Evolutionary conservation across 92 coral and sea anemone species (phyloP).

Genomic region (Epizoanthus rinbou): DNA sequence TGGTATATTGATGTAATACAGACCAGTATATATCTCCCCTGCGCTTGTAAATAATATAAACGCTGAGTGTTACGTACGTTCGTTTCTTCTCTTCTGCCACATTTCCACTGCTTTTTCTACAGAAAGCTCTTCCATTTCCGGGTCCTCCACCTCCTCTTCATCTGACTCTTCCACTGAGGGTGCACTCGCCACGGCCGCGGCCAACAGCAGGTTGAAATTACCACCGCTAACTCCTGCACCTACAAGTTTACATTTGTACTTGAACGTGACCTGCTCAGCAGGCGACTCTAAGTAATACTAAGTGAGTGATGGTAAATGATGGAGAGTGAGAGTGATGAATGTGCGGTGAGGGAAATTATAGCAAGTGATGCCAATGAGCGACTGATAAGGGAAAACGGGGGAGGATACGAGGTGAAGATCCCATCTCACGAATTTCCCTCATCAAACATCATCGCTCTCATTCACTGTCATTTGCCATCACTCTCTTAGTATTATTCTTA

Average conservation of each 20-base stretch:
- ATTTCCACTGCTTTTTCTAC: conserved; percentile 85
- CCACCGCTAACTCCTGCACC: conserved; percentile 60
- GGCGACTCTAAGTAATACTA: too few relatives aligned
- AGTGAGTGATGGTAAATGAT: too few relatives aligned
- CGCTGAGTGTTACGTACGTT: conserved; percentile 41
- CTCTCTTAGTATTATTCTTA: too few relatives aligned
- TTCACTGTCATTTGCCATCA: too few relatives aligned
- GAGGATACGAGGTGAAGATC: too few relatives aligned
- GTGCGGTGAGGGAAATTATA: too few relatives aligned
- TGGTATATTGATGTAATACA: not conserved
- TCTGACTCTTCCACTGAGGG: conserved; percentile 65
- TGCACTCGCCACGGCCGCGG: conserved; percentile 93
- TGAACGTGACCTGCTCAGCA: too few relatives aligned
- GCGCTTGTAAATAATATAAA: not conserved
- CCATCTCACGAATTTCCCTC: too few relatives aligned
- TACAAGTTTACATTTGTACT: not conserved
- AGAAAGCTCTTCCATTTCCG: conserved; percentile 65
- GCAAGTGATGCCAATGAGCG: too few relatives aligned
- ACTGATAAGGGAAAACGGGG: too few relatives aligned
- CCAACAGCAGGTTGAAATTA: conserved; percentile 85
- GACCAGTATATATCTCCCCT: not conserved
- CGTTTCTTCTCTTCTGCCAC: conserved; percentile 70
- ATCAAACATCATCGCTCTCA: too few relatives aligned
- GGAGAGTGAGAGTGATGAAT: not conserved
- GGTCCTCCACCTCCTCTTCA: conserved; percentile 53